Evolutionary conservation across 2,797 vertebrate species (phyloP).

Genomic region (Perdix hodgsoniae): DNA sequence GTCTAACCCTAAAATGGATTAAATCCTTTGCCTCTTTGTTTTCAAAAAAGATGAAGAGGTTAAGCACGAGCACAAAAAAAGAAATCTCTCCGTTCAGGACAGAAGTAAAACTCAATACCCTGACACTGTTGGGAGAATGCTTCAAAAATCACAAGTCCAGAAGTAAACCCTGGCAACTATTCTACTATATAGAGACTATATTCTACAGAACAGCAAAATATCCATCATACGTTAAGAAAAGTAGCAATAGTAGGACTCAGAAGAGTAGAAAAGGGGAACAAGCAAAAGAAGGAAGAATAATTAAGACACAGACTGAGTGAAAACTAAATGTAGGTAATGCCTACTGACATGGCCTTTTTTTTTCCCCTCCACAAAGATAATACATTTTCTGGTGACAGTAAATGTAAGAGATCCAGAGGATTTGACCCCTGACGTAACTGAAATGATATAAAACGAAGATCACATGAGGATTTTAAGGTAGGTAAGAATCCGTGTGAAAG

Average conservation of each 20-base stretch:
- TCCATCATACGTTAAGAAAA: neutral
- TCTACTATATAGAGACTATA: neutral
- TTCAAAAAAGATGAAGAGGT: conserved; percentile 15
- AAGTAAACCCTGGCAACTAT: neutral
- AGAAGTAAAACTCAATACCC: neutral
- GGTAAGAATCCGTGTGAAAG: neutral
- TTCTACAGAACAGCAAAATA: neutral
- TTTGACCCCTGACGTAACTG: neutral
- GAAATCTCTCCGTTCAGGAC: neutral
- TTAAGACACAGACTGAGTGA: neutral
- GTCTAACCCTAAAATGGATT: neutral
- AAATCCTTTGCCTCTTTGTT: neutral
- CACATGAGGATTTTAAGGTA: neutral
- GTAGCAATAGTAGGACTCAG: neutral
- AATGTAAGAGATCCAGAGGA: neutral
- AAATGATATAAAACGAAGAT: neutral
- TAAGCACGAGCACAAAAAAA: neutral
- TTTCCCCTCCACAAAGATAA: neutral
- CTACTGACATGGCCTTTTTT: neutral
- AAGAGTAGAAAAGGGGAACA: neutral
- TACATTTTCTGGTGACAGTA: neutral
- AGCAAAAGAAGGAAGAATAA: neutral
- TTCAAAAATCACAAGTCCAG: neutral
- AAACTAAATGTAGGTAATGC: neutral
- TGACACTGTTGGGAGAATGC: neutral